These are phyloP conservation scores for Lysandra coridon DNA, from an alignment of 2,888 invertebrate species.

Conservation along the genomic window DNA sequence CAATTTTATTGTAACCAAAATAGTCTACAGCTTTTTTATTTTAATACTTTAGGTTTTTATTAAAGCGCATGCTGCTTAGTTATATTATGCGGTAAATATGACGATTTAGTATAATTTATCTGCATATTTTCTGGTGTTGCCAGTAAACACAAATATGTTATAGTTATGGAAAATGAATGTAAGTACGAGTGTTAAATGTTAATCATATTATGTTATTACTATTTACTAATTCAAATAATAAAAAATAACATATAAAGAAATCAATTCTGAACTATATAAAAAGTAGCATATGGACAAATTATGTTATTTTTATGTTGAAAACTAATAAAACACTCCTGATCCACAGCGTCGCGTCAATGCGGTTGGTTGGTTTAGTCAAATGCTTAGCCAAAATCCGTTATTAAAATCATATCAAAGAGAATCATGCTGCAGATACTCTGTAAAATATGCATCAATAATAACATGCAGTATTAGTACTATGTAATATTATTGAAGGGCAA, in stretches of 20 bases:
- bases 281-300: background rate
- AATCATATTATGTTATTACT: background rate
- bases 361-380: background rate
- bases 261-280: background rate
- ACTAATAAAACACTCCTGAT: background rate
- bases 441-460: conserved; percentile 1
- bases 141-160: background rate
- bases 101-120: background rate
- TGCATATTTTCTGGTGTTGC: background rate
- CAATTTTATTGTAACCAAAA: background rate
- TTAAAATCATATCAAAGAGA: background rate
- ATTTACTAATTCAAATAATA: background rate
- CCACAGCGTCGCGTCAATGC: background rate
- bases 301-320: background rate
- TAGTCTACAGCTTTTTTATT: background rate
- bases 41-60: background rate
- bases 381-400: background rate
- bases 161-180: background rate
- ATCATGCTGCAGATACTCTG: background rate
- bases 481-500: background rate
- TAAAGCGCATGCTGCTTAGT: background rate
- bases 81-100: background rate
- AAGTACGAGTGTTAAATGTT: background rate
- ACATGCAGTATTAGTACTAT: background rate
- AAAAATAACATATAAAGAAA: background rate